phyloP scores from a whole-genome alignment of 2,113 vertebrate genomes.

The Takifugu flavidus region DNA sequence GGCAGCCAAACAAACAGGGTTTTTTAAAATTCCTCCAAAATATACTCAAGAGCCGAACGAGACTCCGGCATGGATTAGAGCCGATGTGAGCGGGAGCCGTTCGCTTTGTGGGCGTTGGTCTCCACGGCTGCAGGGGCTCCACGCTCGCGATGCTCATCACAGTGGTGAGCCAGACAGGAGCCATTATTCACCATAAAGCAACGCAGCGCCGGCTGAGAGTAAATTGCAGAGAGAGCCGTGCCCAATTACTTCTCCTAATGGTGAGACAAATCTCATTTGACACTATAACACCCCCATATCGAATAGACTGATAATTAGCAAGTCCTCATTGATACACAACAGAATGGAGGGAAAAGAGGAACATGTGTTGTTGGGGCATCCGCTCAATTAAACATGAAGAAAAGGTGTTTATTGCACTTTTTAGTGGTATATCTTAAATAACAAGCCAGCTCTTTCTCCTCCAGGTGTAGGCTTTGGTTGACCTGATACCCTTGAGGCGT shows the following conservation, averaged over 20 bases:
- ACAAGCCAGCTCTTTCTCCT: conserved; percentile 1
- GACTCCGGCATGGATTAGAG: conserved; percentile 10
- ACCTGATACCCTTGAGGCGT: conserved; percentile 2
- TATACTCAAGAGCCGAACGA: conserved; percentile 19
- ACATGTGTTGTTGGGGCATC: conserved; percentile 19
- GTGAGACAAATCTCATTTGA: conserved; percentile 70
- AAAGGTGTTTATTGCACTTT: conserved; percentile 3
- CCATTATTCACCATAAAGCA: conserved; percentile 70
- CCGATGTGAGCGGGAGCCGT: conserved; percentile 16
- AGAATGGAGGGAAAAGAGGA: conserved; percentile 22
- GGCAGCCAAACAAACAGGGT: not conserved
- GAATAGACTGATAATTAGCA: conserved; percentile 63
- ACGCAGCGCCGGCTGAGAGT: conserved; percentile 44
- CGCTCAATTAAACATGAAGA: conserved; percentile 3
- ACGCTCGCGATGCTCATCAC: conserved; percentile 38
- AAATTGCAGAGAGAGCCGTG: conserved; percentile 60
- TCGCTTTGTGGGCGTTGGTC: conserved; percentile 24
- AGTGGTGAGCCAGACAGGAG: conserved; percentile 54
- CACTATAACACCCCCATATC: conserved; percentile 57
- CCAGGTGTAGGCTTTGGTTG: conserved; percentile 22
- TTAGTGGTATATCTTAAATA: conserved; percentile 18
- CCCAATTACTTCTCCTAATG: conserved; percentile 69
- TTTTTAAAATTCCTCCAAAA: not conserved
- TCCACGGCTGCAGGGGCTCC: conserved; percentile 33
- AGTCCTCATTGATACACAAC: conserved; percentile 33